Conservation (phyloP, 2,797 vertebrate genomes). For the Nannoperca australis region DNA sequence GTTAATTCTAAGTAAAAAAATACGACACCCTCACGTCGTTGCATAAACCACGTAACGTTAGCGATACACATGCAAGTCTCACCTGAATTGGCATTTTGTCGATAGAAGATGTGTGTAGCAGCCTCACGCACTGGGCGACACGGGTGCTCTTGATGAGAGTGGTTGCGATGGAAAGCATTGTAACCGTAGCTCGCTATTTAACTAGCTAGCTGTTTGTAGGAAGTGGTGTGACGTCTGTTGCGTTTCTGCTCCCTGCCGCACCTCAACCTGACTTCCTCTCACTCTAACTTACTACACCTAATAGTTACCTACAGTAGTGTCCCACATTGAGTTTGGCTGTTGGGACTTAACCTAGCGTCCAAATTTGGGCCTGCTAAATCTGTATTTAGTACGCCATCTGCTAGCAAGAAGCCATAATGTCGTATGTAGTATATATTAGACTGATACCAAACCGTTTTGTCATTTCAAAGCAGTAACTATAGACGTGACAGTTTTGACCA, state of each 20-base stretch:
- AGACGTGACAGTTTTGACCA: not conserved
- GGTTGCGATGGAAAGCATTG: constrained; percentile 60
- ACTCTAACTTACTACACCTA: not conserved
- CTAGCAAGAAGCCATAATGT: constrained; percentile 17
- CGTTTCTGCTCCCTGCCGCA: not conserved
- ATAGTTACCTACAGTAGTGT: not conserved
- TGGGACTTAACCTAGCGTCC: constrained; percentile 9
- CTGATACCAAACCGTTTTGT: not conserved
- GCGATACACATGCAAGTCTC: not conserved
- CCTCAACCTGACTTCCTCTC: not conserved
- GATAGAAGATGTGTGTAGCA: constrained; percentile 59
- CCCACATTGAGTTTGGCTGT: not conserved
- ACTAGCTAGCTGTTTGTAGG: not conserved
- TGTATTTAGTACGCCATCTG: constrained; percentile 65
- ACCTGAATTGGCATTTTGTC: constrained; percentile 86
- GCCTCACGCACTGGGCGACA: constrained; percentile 18
- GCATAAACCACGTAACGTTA: accelerated
- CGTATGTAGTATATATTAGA: not conserved
- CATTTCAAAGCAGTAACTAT: not conserved
- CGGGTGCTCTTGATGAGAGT: constrained; percentile 44
- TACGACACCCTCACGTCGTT: too few relatives aligned
- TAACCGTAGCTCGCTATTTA: not conserved
- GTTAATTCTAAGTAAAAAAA: not conserved
- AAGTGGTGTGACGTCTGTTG: accelerated
- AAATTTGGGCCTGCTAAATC: constrained; percentile 42